Evolutionary conservation across 2,113 vertebrate species (phyloP), one percentile per base, ranked within the genome.

Genomic region (Catagonus wagneri): DNA sequence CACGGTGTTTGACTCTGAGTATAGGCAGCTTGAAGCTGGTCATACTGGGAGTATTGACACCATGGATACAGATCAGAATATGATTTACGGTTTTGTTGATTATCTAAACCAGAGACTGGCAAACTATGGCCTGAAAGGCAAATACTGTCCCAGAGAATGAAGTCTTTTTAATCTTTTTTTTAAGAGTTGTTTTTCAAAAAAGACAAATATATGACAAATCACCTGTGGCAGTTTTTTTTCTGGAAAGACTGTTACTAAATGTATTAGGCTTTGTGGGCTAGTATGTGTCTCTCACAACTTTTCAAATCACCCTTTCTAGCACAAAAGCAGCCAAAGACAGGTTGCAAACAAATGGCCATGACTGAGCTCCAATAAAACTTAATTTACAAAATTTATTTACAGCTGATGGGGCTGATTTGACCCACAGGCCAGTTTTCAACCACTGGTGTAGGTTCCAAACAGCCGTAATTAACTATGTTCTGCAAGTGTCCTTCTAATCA

Each of bases 131-230:
- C 10, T n/a, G 1, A 89, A 76, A 85, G 63, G 4, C 27, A 83
- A 96, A 89, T 93, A 12, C 32, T 93, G 29, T 93, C 50, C n/a
- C n/a, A 85, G 19, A 19, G 7, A 95, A 91, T 9, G 66, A 91
- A 78, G 52, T 63, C 54, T 44, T 80, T 78, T 79, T 85, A 2
- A 50, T 89, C 63, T 34, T 80, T 54, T 54, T 74, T 80, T 54
- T 74, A 75, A 69, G 10, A 34, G 6, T 66, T 72, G 6, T 75
- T 54, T 54, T 52, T 56, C 54, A 15, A 58, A 1, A 32, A 29
- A 79, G 3, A 76, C 16, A 60, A 34, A 75, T 36, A 36, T 36
- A 10, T 54, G 23, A 60, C 60, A 90, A 34, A 68, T 4, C 2
- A 2, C 76, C 50, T 8, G 2, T 50, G 4, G 50, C 15, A 80